A percentile compares a stretch with the other conserved stretches of the same genome.
Conservation (phyloP, 2,888 invertebrate genomes). For the Agrochola circellaris region DNA sequence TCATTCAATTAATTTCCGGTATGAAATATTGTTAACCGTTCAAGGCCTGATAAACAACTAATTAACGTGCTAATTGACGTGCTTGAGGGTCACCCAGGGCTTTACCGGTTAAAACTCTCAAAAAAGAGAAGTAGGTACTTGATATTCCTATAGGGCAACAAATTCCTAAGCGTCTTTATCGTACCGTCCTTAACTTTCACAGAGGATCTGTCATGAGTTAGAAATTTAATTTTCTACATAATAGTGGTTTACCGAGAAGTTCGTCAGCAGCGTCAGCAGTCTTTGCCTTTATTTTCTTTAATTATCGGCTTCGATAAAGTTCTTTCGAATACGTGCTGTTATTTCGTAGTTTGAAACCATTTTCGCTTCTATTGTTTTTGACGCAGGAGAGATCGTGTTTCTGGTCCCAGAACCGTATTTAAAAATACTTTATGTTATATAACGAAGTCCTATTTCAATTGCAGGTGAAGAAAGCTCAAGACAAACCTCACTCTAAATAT, state of each 20-base stretch:
- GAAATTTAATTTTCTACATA: not conserved
- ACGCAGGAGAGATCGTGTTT: not conserved
- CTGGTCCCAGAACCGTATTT: not conserved
- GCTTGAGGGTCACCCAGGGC: no score
- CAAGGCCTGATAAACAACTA: no score
- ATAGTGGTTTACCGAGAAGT: not conserved
- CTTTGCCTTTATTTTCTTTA: not conserved
- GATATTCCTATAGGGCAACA: not conserved
- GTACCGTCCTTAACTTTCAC: not conserved
- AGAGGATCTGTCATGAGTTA: conserved; percentile 3
- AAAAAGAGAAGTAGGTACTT: not conserved
- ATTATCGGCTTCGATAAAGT: not conserved
- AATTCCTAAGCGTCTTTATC: not conserved
- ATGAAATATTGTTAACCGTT: not conserved
- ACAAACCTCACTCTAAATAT: conserved; percentile 86
- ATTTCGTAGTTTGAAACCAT: conserved; percentile 12
- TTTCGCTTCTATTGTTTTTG: conserved; percentile 38
- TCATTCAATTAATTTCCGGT: conserved; percentile 30
- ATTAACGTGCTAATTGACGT: no score
- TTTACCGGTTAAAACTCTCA: no score
- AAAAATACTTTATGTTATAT: no score
- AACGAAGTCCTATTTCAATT: conserved; percentile 43
- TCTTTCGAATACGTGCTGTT: not conserved
- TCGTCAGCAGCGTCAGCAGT: not conserved
- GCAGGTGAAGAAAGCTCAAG: conserved; percentile 86